Base-by-base conservation (phyloP, 2,888 invertebrate genomes). In the Leucophora obtusa region DNA sequence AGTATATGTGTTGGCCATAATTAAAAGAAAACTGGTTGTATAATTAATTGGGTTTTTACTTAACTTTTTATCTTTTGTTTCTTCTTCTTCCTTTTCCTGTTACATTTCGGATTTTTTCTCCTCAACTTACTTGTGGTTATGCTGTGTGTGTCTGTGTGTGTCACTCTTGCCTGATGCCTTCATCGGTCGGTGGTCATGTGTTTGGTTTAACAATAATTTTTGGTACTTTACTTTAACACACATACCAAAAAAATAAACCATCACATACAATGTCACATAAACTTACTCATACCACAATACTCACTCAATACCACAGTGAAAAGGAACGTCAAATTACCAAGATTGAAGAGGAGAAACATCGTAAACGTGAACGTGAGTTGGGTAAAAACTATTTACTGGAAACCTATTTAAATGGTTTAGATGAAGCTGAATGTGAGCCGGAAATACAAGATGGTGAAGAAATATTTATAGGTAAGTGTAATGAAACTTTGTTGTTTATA, bases 321-420 rank as follows among this genome's bases (percentile, higher is more conserved):
- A 94, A 94, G 87, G 96, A 96, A 87, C 93, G 94, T 85, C 93
- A 95, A 86, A 96, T 96, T 84, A 94, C 94, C 82, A 93, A 93
- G 86, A 92, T 95, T 84, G 95, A 95, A 91, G 94, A 95, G 86
- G 94, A 95, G 86, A 94, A 95, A 33, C 95, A 96, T 89, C 93
- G 93, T 83, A 93, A 92, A 56, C 91, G 95, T 60, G 93, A 94
- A 90, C 93, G 94, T 83, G 94, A 94, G 85, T 93, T 95, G 86
- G 95, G 95, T 17, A 94, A 94, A 82, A 95, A 96, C 89, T 96
- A 96, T 88, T 92, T 96, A 60, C 91, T 95, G 15, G 95, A 95
- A 88, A 94, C 95, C 0, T 96, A 96, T 87, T 91, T 96, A 54
- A 92, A 92, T 84, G 92, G 92, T n/a, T 85, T 92, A 33, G 90